Conservation (phyloP, 2,797 vertebrate species). For the Acropternis orthonyx region DNA sequence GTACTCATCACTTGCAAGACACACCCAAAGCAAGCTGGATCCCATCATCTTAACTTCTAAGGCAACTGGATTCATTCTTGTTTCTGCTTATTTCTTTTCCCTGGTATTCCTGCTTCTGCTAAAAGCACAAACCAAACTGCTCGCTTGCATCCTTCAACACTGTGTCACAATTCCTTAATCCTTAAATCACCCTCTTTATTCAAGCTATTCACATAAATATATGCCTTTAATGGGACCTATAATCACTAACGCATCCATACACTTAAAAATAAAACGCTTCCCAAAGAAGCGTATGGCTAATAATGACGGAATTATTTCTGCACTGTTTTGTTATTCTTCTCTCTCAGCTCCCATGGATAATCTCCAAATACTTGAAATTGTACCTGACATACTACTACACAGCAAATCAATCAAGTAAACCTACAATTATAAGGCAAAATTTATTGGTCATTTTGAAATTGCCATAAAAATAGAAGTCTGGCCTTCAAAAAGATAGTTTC, state of each 20-base stretch:
- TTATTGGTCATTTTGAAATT: neutral
- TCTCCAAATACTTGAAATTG: neutral
- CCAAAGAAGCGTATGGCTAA: neutral
- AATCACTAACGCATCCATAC: fast-evolving
- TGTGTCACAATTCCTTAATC: neutral
- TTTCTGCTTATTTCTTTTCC: neutral
- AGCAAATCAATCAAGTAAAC: neutral
- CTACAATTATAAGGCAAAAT: neutral
- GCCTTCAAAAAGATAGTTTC: neutral
- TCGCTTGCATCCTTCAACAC: neutral
- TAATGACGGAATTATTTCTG: fast-evolving
- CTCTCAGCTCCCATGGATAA: fast-evolving
- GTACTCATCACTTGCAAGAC: neutral
- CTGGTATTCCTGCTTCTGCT: neutral
- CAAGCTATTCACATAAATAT: neutral
- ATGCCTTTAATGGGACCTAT: neutral
- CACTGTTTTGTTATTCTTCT: neutral
- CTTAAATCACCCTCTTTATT: neutral
- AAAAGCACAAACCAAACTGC: neutral
- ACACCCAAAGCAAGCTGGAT: neutral
- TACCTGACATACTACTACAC: neutral
- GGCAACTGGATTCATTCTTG: neutral
- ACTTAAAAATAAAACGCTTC: fast-evolving
- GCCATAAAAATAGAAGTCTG: neutral
- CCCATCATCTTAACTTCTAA: neutral